A percentile compares a stretch with the other conserved stretches of the same genome.
Evolutionary conservation across 1,140 invertebrate species (phyloP).

Genomic region (Ptiloglossa arizonensis): DNA sequence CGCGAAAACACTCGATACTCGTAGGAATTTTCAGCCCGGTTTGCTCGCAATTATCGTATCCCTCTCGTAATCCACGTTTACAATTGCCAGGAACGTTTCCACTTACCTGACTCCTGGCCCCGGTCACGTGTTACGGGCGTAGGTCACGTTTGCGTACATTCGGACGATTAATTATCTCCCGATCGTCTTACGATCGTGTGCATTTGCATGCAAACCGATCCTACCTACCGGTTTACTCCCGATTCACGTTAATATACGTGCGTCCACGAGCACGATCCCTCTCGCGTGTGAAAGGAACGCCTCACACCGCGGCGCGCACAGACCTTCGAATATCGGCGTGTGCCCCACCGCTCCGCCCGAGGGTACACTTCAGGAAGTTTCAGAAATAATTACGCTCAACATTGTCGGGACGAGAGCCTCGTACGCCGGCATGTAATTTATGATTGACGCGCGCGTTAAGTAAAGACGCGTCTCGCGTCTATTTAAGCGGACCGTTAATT

Average conservation of each 20-base stretch:
- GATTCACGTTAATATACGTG: neutral
- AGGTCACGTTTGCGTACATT: conserved; percentile 23
- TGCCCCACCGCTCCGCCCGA: neutral
- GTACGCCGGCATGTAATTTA: conserved; percentile 25
- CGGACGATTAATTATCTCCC: conserved; percentile 26
- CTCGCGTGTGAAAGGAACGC: neutral
- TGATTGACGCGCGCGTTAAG: conserved; percentile 37
- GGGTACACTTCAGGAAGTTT: conserved; percentile 34
- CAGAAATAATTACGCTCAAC: conserved; percentile 34
- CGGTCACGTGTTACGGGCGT: conserved; percentile 9
- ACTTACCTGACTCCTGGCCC: neutral
- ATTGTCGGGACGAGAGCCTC: conserved; percentile 18
- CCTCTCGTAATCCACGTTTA: neutral
- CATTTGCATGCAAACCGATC: conserved; percentile 29
- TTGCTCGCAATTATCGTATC: too few relatives aligned
- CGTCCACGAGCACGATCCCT: neutral
- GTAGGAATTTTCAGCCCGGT: too few relatives aligned
- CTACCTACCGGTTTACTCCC: neutral
- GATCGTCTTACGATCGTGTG: conserved; percentile 35
- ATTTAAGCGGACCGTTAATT: conserved; percentile 32
- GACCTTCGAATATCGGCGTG: neutral
- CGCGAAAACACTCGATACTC: too few relatives aligned
- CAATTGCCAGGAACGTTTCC: neutral
- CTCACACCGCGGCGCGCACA: neutral
- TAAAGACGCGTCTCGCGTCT: conserved; percentile 17